Percentiles rank a stretch among this genome's conserved stretches.
These are phyloP conservation scores for Zosterops hypoxanthus DNA, from an alignment of 2,113 vertebrate species.

Conservation along the genomic window DNA sequence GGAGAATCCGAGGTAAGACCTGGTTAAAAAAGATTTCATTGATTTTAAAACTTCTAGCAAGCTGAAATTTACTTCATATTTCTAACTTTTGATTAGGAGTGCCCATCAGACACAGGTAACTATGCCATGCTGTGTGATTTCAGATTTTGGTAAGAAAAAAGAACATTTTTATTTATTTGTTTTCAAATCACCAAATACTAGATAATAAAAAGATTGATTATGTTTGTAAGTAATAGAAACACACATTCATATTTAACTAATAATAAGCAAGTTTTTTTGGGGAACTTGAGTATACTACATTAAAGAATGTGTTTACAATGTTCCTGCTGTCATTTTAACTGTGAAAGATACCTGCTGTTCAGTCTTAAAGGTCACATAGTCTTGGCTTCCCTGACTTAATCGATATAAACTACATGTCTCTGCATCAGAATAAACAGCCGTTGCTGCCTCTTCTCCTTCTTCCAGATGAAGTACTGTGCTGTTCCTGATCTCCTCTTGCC, in stretches of 20 bases:
- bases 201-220: background rate
- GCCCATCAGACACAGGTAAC: background rate
- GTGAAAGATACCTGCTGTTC: constrained; percentile 7
- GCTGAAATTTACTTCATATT: background rate
- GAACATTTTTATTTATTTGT: background rate
- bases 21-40: background rate
- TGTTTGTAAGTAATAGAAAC: background rate
- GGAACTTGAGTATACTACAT: background rate
- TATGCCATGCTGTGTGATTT: background rate
- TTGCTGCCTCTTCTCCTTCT: background rate
- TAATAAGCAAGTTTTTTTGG: background rate
- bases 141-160: background rate
- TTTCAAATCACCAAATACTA: background rate
- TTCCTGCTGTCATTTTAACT: constrained; percentile 14
- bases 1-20: background rate
- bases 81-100: background rate
- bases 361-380: constrained; percentile 58
- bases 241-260: background rate
- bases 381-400: constrained; percentile 58
- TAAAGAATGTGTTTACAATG: constrained; percentile 9
- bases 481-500: constrained; percentile 34
- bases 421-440: constrained; percentile 57
- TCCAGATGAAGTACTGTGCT: constrained; percentile 8
- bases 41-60: background rate
- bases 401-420: constrained; percentile 55